Evolutionary conservation across 1,140 invertebrate genomes (phyloP), one percentile per base, ranked within the genome.

Genomic region (Gonioctena quinquepunctata): DNA sequence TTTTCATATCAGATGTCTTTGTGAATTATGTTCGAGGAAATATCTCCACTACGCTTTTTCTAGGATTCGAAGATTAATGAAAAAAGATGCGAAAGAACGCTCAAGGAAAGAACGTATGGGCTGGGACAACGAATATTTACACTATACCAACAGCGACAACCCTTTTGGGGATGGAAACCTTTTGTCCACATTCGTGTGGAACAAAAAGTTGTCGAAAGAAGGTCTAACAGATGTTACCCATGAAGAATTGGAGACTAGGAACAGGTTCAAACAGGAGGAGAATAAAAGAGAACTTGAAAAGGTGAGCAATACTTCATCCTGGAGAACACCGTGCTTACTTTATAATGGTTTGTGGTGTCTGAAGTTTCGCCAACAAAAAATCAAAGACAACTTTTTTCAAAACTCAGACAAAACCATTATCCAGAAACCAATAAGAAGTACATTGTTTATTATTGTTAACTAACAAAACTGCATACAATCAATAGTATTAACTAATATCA

Each of bases 61-160:
- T 26, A 88, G 96, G 66, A 85, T 93, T 11, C 86, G 97, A 48
- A 87, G 97, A 59, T 83, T 99, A 28, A 87, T 87, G 54, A 98
- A 98, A 76, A 98, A 98, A 81, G 91, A 96, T 83, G 90, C 90
- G 0, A 99, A 99, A 82, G 96, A 98, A 84, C 86, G 93, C 19
- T 92, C 92, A 69, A 84, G 94, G 2, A 94, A 96, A 71, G 91
- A 96, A 83, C 84, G 94, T 71, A 97, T 97, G 94, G 96, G 96
- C 2, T 98, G 95, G 96, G 95, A 97, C 84, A 94, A 94, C 75
- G 96, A 98, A 82, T 96, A 97, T 82, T 86, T 95, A 19, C 95
- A 96, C 76, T 99, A 99, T 80, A 99, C 97, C 8, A 98, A 99
- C 84, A 92, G 92, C 21, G 97, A 99, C 82, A 99, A 99, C 87